phyloP scores from a whole-genome alignment of 2,888 invertebrate species.

The Bedellia somnulentella region DNA sequence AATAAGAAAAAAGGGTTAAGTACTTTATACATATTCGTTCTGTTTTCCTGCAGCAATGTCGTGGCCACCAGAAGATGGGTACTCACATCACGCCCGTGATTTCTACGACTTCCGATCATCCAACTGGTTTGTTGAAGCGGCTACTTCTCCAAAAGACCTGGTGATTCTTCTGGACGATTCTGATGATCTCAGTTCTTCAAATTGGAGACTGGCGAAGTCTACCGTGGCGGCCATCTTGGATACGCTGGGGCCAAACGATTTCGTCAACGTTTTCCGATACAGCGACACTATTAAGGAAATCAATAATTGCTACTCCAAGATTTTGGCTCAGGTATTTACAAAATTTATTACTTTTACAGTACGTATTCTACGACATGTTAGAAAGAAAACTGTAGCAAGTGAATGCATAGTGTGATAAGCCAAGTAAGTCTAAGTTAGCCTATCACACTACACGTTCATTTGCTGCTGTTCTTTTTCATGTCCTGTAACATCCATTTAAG shows the following conservation, averaged over 20 bases:
- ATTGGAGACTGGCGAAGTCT: constrained; percentile 82
- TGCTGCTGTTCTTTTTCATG: no score
- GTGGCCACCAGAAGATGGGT: constrained; percentile 81
- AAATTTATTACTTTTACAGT: no score
- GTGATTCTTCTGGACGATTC: constrained; percentile 92
- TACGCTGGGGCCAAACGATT: constrained; percentile 95
- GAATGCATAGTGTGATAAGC: no score
- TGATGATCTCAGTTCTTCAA: constrained; percentile 83
- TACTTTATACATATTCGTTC: no score
- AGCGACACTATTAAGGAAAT: constrained; percentile 81
- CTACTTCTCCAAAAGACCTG: constrained; percentile 96
- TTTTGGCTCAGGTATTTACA: constrained; percentile 87
- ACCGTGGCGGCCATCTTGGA: constrained; percentile 90
- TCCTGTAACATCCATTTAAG: constrained; percentile 9
- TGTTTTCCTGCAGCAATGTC: constrained; percentile 64
- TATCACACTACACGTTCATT: no score
- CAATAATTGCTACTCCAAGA: constrained; percentile 87
- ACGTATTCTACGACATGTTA: no score
- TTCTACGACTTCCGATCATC: constrained; percentile 94
- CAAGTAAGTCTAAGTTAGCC: no score
- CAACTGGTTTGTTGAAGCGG: constrained; percentile 96
- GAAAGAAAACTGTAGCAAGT: no score
- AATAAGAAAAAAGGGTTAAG: no score
- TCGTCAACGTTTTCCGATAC: constrained; percentile 92
- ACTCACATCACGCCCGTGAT: constrained; percentile 75